Evolutionary conservation across 2,113 vertebrate species (phyloP).

Genomic region (Corythornis vintsioides): DNA sequence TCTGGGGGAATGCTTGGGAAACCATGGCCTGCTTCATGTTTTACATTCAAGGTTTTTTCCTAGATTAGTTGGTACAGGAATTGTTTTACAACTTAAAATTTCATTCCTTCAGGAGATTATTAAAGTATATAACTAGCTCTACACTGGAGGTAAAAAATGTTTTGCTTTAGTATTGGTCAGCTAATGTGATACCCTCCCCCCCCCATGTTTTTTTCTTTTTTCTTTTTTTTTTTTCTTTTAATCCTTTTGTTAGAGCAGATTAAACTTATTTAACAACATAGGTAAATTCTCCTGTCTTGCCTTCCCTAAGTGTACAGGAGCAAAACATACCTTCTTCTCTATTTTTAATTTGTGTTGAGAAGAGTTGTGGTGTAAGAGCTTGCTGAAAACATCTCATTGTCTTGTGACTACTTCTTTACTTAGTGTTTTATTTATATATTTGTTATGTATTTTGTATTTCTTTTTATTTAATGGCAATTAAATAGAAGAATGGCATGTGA

Average conservation of each 20-base stretch:
- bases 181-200: neutral
- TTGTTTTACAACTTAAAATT: neutral
- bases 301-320: neutral
- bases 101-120: neutral
- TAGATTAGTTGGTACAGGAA: neutral
- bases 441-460: neutral
- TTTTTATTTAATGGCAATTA: neutral
- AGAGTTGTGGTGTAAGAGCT: neutral
- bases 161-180: neutral
- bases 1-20: neutral
- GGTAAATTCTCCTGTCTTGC: neutral
- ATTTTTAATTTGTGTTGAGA: neutral
- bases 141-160: neutral
- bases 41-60: neutral
- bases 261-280: accelerated
- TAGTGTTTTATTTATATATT: neutral
- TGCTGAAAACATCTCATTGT: neutral
- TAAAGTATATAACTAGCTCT: neutral
- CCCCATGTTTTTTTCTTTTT: too few relatives aligned
- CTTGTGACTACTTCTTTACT: neutral
- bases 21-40: neutral
- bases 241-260: neutral
- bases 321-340: neutral
- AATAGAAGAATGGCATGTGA: neutral
- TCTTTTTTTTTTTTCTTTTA: neutral